Percentiles rank a stretch among this genome's conserved stretches.
These are phyloP conservation scores for Andinoacara biseriatus DNA, from an alignment of 2,113 vertebrate species.

Conservation along the genomic window DNA sequence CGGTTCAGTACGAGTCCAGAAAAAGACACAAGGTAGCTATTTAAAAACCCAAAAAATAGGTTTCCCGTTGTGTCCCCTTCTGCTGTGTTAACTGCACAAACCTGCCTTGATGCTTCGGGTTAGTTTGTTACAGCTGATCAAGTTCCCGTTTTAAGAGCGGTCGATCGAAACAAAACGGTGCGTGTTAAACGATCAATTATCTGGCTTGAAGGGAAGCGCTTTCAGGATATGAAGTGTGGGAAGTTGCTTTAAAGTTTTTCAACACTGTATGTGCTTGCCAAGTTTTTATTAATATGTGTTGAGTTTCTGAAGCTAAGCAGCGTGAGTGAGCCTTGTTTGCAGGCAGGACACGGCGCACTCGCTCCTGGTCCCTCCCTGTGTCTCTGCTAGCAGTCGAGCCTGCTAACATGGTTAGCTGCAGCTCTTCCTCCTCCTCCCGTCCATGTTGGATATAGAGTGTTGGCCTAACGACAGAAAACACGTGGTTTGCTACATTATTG, in stretches of 20 bases:
- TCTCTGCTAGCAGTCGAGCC: constrained; percentile 26
- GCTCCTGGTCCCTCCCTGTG: neutral
- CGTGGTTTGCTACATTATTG: constrained; percentile 73
- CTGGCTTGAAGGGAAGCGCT: neutral
- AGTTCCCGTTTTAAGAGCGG: constrained; percentile 23
- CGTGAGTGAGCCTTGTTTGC: neutral
- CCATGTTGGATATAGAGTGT: constrained; percentile 67
- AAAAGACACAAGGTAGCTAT: constrained; percentile 13
- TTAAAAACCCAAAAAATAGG: neutral
- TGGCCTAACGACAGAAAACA: constrained; percentile 63
- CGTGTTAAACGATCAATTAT: neutral
- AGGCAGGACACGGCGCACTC: constrained; percentile 17
- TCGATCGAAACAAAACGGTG: neutral
- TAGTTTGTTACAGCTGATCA: neutral
- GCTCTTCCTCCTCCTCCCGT: constrained; percentile 18
- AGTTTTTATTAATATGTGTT: neutral
- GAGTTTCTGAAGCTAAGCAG: neutral
- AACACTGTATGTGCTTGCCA: neutral
- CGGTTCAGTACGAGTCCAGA: constrained; percentile 40
- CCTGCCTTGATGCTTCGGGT: neutral
- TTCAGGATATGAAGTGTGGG: neutral
- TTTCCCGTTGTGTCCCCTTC: neutral
- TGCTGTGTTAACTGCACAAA: neutral
- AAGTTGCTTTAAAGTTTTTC: neutral
- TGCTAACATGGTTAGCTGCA: constrained; percentile 45